A percentile compares a stretch with the other conserved stretches of the same genome.
These are phyloP conservation scores for Triops cancriformis DNA, from an alignment of 1,140 invertebrate species.

Conservation along the genomic window DNA sequence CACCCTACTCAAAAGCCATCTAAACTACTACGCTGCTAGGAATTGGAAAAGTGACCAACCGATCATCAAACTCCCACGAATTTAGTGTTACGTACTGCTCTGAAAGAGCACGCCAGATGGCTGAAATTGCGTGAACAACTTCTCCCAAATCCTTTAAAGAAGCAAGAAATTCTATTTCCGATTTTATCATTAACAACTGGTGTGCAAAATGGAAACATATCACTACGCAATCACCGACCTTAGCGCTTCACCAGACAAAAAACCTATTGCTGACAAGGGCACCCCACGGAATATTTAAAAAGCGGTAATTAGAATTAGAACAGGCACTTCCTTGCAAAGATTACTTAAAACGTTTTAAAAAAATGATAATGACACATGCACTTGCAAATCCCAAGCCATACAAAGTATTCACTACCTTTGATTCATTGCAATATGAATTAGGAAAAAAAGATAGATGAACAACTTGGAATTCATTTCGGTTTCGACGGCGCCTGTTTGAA, in stretches of 20 bases:
- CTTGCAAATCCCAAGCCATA: not conserved
- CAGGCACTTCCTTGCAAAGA: not conserved
- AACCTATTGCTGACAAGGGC: not conserved
- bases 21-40: not conserved
- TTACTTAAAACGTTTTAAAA: not conserved
- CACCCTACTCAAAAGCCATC: not conserved
- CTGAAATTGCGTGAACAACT: not conserved
- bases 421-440: too few relatives aligned
- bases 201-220: not conserved
- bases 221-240: not conserved
- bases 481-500: too few relatives aligned
- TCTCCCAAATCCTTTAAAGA: not conserved
- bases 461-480: too few relatives aligned
- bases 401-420: not conserved
- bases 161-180: not conserved
- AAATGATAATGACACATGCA: not conserved
- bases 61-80: not conserved
- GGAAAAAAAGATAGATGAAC: too few relatives aligned
- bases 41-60: not conserved
- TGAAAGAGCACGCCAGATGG: not conserved
- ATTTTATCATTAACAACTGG: not conserved
- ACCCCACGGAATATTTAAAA: not conserved
- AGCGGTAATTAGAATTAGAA: not conserved
- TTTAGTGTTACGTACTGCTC: not conserved
- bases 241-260: too few relatives aligned